Base-by-base conservation (phyloP, 2,797 vertebrate genomes). In the Lophius americanus region DNA sequence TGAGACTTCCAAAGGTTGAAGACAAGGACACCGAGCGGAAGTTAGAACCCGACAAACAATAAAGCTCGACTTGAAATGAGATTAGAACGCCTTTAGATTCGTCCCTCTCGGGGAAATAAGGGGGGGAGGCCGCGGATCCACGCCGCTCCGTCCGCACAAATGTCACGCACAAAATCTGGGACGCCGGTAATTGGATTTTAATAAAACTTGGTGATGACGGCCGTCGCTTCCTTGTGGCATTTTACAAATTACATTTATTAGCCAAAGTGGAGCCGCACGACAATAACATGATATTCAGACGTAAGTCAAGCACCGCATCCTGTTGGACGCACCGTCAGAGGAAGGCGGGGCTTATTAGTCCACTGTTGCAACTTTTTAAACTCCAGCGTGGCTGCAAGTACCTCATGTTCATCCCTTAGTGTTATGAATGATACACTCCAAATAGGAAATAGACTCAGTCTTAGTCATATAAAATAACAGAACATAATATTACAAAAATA, bases 161-260 rank as follows among this genome's bases (percentile, higher is more conserved):
- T 78, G 86, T 81, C 79, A 76, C 36, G n/a, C 9, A 12, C 68
- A 73, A 67, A 72, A 76, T 65, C 42, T 53, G 13, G 35, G 48
- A 60, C 51, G 51, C 39, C 59, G 35, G 43, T 69, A 67, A 82
- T 66, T 79, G 73, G 71, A 82, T 84, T 79, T 83, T 73, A 73
- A 79, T 86, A 68, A 76, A 64, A 57, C 55, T 56, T 51, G 13
- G 4, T 51, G 68, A 59, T 14, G 62, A 50, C 71, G 73, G 73
- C 68, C 47, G 60, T 61, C 38, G 47, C 51, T 62, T 76, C 59
- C 51, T 59, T 62, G 55, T 78, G 76, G 53, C 70, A 69, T 82
- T 82, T 76, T 35, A 32, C 60, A 78, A 73, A 83, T 79, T 60
- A 63, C 33, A 62, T 4, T 53, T 13, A 68, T 77, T 63, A 66